Conservation (phyloP, 1,140 invertebrate species). For the Nasonia vitripennis region DNA sequence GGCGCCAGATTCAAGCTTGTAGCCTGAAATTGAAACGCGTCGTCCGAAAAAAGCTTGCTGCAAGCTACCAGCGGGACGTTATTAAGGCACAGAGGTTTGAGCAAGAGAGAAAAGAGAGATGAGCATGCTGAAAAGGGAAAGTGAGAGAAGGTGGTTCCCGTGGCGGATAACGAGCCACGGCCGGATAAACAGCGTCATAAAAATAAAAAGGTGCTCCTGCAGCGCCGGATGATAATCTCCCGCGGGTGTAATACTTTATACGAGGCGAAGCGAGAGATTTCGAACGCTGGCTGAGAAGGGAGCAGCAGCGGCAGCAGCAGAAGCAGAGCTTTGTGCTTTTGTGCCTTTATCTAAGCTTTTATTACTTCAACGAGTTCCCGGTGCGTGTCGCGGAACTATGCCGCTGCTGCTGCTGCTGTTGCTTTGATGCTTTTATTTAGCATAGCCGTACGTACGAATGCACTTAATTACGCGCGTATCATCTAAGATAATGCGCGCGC, state of each 20-base stretch:
- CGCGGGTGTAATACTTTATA: slow-evolving; percentile 5
- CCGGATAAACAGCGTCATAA: slow-evolving; percentile 51
- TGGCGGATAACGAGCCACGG: slow-evolving; percentile 37
- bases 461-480: slow-evolving; percentile 50
- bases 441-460: slow-evolving; percentile 17
- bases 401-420: slow-evolving; percentile 6
- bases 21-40: slow-evolving; percentile 53
- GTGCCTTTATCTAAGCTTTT: slow-evolving; percentile 52
- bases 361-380: slow-evolving; percentile 51
- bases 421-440: slow-evolving; percentile 51
- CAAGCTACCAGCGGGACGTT: slow-evolving; percentile 6
- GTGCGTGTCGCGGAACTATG: slow-evolving; percentile 38
- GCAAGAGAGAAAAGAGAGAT: neutral
- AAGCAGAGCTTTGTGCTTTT: slow-evolving; percentile 33
- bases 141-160: slow-evolving; percentile 2
- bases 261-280: slow-evolving; percentile 10
- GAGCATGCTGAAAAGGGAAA: neutral
- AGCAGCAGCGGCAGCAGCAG: slow-evolving; percentile 20
- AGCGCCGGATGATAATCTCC: slow-evolving; percentile 40
- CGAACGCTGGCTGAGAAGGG: neutral
- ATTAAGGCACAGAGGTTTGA: slow-evolving; percentile 22
- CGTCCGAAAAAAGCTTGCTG: slow-evolving; percentile 9
- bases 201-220: slow-evolving; percentile 44
- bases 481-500: slow-evolving; percentile 44
- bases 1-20: slow-evolving; percentile 40